Base-by-base conservation (phyloP, 2,797 vertebrate genomes). In the Acipenser oxyrinchus region DNA sequence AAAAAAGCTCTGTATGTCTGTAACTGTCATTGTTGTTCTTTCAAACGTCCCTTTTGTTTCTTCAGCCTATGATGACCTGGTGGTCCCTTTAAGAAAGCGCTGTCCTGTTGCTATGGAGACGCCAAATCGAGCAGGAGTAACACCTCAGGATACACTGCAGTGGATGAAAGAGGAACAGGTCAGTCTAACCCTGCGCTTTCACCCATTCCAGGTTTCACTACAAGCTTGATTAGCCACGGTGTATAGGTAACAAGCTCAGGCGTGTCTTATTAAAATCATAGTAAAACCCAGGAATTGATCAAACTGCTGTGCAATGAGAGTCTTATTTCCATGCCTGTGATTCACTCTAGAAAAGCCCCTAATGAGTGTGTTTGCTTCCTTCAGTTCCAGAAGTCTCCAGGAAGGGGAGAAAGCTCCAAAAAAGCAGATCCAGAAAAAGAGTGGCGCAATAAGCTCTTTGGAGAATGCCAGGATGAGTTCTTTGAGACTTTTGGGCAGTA, bases 401-500 rank as follows among this genome's bases (percentile, higher is more conserved):
- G 6, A 8, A 49, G 55, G 23, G 13, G 4, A 13, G 11, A 8
- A 12, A 12, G 37, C 37, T 37, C 37, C 3, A 37, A 18, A 60
- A 13, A n/a, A 23, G 15, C 18, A 0, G 78, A 90, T 66, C 65
- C 70, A 4, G 89, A 93, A 74, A 78, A 52, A 23, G 80, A 84
- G 15, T 94, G 92, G 90, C 63, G 74, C 71, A 79, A 89, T 71
- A 94, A 93, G 79, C 84, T 93, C 10, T 86, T 90, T 52, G 88
- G 75, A 7, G 92, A 92, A 81, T 91, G 89, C 55, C 85, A 91
- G 69, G 90, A 92, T 6, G 89, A 93, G 69, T 91, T 90, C 78
- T 88, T 63, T 65, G 88, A 92, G 72, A 84, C 77, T 6, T 86
- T 91, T 11, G 92, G 89, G 49, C 82, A 82, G 9, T 91, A 90